Evolutionary conservation across 1,140 invertebrate genomes (phyloP).

Genomic region (Piezodorus guildinii): DNA sequence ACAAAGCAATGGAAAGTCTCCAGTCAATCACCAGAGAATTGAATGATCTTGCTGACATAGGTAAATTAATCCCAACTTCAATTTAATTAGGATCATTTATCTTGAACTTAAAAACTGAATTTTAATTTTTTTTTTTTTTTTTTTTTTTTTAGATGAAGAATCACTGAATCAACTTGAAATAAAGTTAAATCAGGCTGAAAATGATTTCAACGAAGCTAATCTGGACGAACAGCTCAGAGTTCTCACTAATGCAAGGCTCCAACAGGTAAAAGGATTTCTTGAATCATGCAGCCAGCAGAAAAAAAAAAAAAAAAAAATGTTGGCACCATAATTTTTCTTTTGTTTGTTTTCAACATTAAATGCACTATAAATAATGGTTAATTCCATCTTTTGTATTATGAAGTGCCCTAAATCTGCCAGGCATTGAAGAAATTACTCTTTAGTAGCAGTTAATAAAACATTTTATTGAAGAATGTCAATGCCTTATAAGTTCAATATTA

Average conservation of each 20-base stretch:
- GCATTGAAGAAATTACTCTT: too few relatives aligned
- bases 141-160: conserved; percentile 5
- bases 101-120: not conserved
- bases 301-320: too few relatives aligned
- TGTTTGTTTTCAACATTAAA: too few relatives aligned
- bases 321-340: too few relatives aligned
- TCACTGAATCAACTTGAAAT: conserved; percentile 8
- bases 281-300: not conserved
- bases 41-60: conserved; percentile 14
- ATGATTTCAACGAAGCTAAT: not conserved
- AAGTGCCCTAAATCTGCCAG: too few relatives aligned
- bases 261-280: conserved; percentile 2
- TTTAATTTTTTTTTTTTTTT: conserved; percentile 1
- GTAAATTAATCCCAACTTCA: not conserved
- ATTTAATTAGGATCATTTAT: not conserved
- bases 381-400: too few relatives aligned
- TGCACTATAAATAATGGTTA: too few relatives aligned
- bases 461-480: too few relatives aligned
- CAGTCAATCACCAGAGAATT: conserved; percentile 4
- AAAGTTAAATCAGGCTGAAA: not conserved
- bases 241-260: not conserved
- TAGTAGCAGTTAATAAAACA: too few relatives aligned
- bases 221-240: not conserved
- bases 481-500: too few relatives aligned
- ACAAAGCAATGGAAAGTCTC: not conserved